These are phyloP conservation scores for Bimastos eiseni DNA, from an alignment of 2,888 invertebrate genomes.

Conservation along the genomic window DNA sequence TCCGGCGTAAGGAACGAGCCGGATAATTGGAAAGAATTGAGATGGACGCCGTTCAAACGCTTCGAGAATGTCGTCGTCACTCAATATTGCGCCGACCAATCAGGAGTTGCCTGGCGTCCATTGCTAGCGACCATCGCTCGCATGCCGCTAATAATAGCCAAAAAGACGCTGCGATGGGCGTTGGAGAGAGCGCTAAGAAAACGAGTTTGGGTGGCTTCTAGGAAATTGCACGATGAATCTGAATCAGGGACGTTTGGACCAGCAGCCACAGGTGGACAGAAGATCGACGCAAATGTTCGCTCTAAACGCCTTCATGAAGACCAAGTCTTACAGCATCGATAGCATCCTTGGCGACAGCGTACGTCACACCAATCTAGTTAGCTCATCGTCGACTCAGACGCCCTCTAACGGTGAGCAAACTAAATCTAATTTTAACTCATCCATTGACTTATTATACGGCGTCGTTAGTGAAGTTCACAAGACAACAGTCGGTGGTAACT, in stretches of 20 bases:
- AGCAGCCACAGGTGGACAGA: not conserved
- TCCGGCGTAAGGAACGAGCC: not conserved
- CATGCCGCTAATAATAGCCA: not conserved
- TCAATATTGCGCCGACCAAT: not conserved
- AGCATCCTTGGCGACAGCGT: slow-evolving; percentile 39
- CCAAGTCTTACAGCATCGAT: slow-evolving; percentile 43
- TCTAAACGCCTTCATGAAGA: slow-evolving; percentile 23
- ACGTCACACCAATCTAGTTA: not conserved
- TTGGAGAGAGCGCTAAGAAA: not conserved
- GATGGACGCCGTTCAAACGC: not conserved
- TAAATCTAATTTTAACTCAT: not conserved
- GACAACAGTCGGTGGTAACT: not conserved
- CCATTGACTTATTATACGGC: not conserved
- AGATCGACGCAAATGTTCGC: slow-evolving; percentile 19
- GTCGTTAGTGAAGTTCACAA: not conserved
- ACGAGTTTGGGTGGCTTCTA: not conserved
- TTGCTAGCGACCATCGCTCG: not conserved
- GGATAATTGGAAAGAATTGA: slow-evolving; percentile 13
- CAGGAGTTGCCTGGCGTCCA: not conserved
- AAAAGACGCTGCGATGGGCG: not conserved
- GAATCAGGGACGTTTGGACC: not conserved
- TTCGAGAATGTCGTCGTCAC: not conserved
- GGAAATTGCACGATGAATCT: not conserved
- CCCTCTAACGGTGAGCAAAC: not conserved
- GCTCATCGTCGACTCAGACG: not conserved